Conservation (phyloP, 1,140 invertebrate genomes). For the Trigoniulus corallinus region DNA sequence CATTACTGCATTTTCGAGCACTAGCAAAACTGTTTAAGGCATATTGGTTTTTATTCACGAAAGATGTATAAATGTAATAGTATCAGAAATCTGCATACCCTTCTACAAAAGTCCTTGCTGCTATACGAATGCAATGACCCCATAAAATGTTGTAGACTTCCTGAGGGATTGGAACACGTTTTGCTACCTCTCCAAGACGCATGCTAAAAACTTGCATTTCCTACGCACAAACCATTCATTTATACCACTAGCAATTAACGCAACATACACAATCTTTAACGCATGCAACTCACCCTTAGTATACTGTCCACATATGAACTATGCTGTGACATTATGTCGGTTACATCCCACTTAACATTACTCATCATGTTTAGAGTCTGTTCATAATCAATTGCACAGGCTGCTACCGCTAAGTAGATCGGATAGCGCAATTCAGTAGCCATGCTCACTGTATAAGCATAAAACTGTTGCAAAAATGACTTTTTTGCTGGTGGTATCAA, state of each 20-base stretch:
- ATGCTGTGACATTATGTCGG: slow-evolving; percentile 88
- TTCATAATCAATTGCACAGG: slow-evolving; percentile 59
- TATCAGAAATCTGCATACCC: slow-evolving; percentile 39
- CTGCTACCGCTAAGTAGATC: slow-evolving; percentile 66
- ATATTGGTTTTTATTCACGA: neutral
- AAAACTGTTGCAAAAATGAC: slow-evolving; percentile 56
- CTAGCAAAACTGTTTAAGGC: slow-evolving; percentile 51
- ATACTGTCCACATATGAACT: slow-evolving; percentile 56
- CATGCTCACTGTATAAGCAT: slow-evolving; percentile 48
- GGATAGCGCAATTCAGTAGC: slow-evolving; percentile 57
- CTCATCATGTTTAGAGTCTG: slow-evolving; percentile 60
- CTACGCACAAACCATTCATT: too few relatives aligned
- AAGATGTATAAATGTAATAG: neutral
- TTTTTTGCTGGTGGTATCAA: slow-evolving; percentile 36
- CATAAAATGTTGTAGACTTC: slow-evolving; percentile 57
- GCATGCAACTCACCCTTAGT: slow-evolving; percentile 27
- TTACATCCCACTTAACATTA: slow-evolving; percentile 86
- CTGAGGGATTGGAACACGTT: slow-evolving; percentile 46
- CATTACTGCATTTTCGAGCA: slow-evolving; percentile 87
- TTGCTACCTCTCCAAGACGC: slow-evolving; percentile 48
- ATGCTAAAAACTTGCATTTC: slow-evolving; percentile 61
- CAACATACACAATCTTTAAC: slow-evolving; percentile 1
- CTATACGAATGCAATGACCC: slow-evolving; percentile 67
- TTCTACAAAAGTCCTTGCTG: slow-evolving; percentile 75
- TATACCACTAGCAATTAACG: slow-evolving; percentile 4